A percentile compares a stretch with the other conserved stretches of the same genome.
These are phyloP conservation scores for Spinibarbus caldwelli DNA, from an alignment of 2,797 vertebrate species.

Conservation along the genomic window DNA sequence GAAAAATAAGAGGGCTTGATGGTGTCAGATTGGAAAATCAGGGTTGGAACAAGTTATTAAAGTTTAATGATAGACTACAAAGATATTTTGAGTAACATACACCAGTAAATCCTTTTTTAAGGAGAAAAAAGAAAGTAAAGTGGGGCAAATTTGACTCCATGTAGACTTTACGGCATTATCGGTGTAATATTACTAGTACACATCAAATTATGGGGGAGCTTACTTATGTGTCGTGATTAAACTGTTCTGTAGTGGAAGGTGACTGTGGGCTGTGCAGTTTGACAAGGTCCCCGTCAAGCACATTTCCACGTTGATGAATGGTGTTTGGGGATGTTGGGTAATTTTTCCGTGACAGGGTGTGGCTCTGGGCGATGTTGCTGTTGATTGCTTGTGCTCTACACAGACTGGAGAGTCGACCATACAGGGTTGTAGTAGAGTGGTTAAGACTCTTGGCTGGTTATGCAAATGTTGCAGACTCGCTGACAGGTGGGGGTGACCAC, in stretches of 20 bases:
- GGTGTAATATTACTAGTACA: background rate
- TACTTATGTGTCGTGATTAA: constrained; percentile 59
- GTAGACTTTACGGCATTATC: background rate
- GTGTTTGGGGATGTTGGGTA: constrained; percentile 57
- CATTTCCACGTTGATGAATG: constrained; percentile 60
- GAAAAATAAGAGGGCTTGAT: background rate
- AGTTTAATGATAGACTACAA: background rate
- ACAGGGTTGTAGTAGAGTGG: constrained; percentile 17
- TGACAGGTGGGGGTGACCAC: constrained; percentile 26
- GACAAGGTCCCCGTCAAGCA: constrained; percentile 63
- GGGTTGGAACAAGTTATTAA: background rate
- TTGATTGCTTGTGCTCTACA: constrained; percentile 56
- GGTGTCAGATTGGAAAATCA: background rate
- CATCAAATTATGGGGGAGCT: constrained; percentile 42
- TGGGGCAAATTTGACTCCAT: background rate
- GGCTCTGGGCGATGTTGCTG: constrained; percentile 51
- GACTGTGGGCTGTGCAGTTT: constrained; percentile 42
- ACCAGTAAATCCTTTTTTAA: background rate
- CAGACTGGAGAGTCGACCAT: constrained; percentile 28
- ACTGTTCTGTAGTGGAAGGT: constrained; percentile 36
- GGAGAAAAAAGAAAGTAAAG: background rate
- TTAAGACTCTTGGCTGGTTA: constrained; percentile 35
- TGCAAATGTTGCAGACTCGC: constrained; percentile 1
- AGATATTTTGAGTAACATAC: background rate
- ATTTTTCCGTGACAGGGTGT: constrained; percentile 62